Conservation (phyloP, 2,797 vertebrate genomes). For the Lagocephalus sceleratus region DNA sequence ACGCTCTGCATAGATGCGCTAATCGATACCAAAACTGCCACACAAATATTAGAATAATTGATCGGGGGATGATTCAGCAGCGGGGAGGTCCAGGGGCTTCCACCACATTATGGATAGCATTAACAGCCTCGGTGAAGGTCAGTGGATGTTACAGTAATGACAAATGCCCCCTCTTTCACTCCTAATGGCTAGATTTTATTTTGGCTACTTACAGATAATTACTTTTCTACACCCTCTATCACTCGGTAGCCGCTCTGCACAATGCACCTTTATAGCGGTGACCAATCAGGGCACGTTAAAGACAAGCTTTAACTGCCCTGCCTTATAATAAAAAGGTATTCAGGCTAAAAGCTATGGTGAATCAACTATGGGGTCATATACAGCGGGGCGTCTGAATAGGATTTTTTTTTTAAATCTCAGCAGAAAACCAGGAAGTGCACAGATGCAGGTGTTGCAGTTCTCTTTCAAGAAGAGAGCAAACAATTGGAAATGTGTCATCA, state of each 20-base stretch:
- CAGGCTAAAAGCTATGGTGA: slow-evolving; percentile 26
- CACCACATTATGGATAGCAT: slow-evolving; percentile 59
- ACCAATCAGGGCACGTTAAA: slow-evolving; percentile 63
- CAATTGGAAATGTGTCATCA: slow-evolving; percentile 16
- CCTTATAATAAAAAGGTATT: slow-evolving; percentile 56
- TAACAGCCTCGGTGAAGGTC: slow-evolving; percentile 64
- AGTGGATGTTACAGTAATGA: slow-evolving; percentile 61
- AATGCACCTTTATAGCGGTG: slow-evolving; percentile 51
- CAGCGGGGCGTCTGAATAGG: slow-evolving; percentile 18
- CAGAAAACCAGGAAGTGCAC: not conserved
- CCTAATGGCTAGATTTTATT: slow-evolving; percentile 62
- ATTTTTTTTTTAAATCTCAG: not conserved
- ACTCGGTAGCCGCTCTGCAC: slow-evolving; percentile 48
- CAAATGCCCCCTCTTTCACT: slow-evolving; percentile 64
- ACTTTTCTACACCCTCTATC: slow-evolving; percentile 58
- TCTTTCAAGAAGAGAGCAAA: not conserved
- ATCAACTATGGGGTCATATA: slow-evolving; percentile 19
- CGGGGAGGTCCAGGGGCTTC: slow-evolving; percentile 41
- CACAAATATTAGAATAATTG: slow-evolving; percentile 75
- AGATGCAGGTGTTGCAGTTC: not conserved
- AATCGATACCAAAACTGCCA: slow-evolving; percentile 70
- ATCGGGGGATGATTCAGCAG: slow-evolving; percentile 70
- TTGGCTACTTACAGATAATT: slow-evolving; percentile 68
- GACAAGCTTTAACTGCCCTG: slow-evolving; percentile 55
- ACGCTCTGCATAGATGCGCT: slow-evolving; percentile 68